Conservation (phyloP, 1,140 invertebrate genomes). For the Agrypnia vestita region DNA sequence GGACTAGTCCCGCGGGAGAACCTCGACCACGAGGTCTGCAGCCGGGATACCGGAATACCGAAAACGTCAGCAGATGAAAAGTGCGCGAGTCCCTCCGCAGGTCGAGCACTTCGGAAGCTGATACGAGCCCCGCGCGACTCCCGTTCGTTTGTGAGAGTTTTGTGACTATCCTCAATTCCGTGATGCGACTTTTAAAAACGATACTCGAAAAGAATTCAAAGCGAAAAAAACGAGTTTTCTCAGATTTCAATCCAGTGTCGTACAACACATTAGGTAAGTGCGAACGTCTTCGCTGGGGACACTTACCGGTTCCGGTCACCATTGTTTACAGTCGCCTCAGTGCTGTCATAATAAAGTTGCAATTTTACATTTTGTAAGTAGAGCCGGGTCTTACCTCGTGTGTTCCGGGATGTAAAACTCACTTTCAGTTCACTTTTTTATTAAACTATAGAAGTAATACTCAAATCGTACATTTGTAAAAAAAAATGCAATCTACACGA, state of each 20-base stretch:
- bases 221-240: constrained; percentile 30
- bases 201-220: constrained; percentile 34
- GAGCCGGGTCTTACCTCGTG: too few relatives aligned
- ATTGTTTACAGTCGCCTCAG: too few relatives aligned
- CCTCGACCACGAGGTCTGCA: not conserved
- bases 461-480: too few relatives aligned
- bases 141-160: not conserved
- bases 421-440: too few relatives aligned
- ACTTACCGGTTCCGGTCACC: too few relatives aligned
- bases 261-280: constrained; percentile 40
- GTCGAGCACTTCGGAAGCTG: too few relatives aligned
- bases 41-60: not conserved
- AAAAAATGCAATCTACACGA: too few relatives aligned
- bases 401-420: too few relatives aligned
- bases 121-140: not conserved
- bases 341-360: too few relatives aligned
- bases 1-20: not conserved
- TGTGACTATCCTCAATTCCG: not conserved
- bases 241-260: constrained; percentile 22
- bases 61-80: not conserved
- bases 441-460: too few relatives aligned
- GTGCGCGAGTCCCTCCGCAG: too few relatives aligned
- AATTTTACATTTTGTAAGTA: too few relatives aligned
- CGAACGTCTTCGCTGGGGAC: not conserved
- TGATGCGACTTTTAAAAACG: constrained; percentile 35